Conservation (phyloP, 2,888 invertebrate genomes). For the Melanchra persicariae region DNA sequence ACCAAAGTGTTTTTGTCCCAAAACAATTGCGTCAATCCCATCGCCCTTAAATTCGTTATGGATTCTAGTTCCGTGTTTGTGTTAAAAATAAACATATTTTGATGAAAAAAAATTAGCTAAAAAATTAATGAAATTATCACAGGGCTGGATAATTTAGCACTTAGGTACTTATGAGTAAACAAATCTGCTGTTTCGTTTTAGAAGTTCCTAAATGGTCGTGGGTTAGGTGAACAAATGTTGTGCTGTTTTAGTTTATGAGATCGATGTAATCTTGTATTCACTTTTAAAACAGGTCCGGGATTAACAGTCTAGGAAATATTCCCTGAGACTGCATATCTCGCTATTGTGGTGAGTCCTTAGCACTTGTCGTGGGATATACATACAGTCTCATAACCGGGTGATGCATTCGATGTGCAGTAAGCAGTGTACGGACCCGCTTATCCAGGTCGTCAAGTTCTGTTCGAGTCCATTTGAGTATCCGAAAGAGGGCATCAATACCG, state of each 20-base stretch:
- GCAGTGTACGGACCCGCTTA: no score
- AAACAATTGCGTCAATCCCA: constrained; percentile 32
- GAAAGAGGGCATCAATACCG: no score
- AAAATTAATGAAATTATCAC: constrained; percentile 42
- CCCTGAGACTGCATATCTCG: no score
- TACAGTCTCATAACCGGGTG: no score
- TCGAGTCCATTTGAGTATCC: no score
- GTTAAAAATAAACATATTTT: constrained; percentile 25
- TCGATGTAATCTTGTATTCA: not conserved
- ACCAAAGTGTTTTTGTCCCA: not conserved
- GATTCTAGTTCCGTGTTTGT: constrained; percentile 50
- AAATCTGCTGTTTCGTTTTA: constrained; percentile 1
- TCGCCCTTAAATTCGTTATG: constrained; percentile 8
- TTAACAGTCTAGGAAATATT: no score
- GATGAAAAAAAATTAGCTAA: not conserved
- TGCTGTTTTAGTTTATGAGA: not conserved
- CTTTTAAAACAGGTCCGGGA: no score
- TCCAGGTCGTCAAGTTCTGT: no score
- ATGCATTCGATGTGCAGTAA: no score
- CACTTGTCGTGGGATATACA: no score
- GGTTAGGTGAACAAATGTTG: not conserved
- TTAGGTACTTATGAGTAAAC: constrained; percentile 1
- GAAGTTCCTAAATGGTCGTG: not conserved
- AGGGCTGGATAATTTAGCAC: constrained; percentile 40
- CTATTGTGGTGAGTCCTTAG: no score